phyloP scores from a whole-genome alignment of 2,797 vertebrate species.

The Parauchenoglanis punctatus region DNA sequence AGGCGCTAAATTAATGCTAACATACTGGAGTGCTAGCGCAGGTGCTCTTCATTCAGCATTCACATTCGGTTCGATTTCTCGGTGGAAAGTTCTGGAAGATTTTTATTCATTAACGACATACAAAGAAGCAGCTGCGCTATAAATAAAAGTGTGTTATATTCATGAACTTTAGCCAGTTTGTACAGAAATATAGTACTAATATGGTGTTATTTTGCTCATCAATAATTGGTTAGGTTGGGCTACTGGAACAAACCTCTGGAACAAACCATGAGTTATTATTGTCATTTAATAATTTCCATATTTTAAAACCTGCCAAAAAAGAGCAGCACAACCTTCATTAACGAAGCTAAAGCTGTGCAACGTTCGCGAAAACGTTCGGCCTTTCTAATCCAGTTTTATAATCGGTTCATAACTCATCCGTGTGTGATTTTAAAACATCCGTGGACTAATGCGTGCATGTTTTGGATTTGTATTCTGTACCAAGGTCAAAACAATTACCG shows the following conservation, averaged over 20 bases:
- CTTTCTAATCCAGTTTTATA: background rate
- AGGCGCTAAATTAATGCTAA: constrained; percentile 29
- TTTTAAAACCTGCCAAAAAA: too few relatives aligned
- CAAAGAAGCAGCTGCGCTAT: too few relatives aligned
- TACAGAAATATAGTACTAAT: too few relatives aligned
- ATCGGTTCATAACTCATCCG: background rate
- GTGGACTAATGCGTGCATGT: background rate
- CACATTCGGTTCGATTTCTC: background rate
- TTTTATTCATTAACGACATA: too few relatives aligned
- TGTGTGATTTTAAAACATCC: background rate
- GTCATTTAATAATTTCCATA: too few relatives aligned
- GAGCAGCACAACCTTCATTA: background rate
- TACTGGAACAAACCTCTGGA: too few relatives aligned
- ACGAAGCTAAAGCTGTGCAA: background rate
- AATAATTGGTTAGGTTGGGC: too few relatives aligned
- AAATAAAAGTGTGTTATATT: too few relatives aligned
- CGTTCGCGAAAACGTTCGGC: background rate
- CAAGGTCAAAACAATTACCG: constrained; percentile 11
- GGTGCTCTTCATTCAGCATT: background rate
- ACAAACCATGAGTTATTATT: too few relatives aligned
- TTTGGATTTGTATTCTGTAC: background rate
- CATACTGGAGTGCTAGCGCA: constrained; percentile 1
- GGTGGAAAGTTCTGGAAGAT: too few relatives aligned
- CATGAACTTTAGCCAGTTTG: too few relatives aligned
- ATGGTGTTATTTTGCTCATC: too few relatives aligned